phyloP scores from a whole-genome alignment of 2,113 vertebrate species.

The Trachemys scripta region DNA sequence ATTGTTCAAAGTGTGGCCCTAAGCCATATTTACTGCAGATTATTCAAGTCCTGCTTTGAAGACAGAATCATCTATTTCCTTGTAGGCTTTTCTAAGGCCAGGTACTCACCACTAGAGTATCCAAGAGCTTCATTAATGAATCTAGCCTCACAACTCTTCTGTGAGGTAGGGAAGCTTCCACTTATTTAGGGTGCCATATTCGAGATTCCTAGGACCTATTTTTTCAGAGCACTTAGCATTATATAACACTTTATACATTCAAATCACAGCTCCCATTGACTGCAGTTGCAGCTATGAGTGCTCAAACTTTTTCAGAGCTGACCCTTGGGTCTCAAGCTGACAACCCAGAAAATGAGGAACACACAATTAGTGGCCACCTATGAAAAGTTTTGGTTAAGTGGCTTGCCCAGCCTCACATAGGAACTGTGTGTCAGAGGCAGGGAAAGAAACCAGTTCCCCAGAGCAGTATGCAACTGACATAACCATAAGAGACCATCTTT shows the following conservation, averaged over 20 bases:
- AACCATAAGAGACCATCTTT: neutral
- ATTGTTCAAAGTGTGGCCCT: neutral
- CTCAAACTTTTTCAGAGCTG: neutral
- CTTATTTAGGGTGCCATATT: neutral
- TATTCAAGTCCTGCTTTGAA: neutral
- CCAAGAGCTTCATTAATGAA: neutral
- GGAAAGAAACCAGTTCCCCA: neutral
- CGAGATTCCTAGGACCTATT: neutral
- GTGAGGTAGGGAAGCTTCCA: neutral
- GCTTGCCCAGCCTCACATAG: neutral
- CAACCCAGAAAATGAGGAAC: neutral
- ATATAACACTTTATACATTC: neutral
- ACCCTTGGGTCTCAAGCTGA: rapidly evolving
- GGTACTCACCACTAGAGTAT: neutral
- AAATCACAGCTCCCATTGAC: neutral
- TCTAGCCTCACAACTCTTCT: neutral
- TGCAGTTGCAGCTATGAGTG: neutral
- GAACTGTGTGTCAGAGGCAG: neutral
- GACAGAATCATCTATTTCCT: neutral
- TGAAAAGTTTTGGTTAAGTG: neutral
- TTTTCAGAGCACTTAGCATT: neutral
- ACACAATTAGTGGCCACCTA: neutral
- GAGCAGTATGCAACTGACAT: neutral
- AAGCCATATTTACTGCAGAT: neutral
- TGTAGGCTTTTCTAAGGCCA: neutral